Evolutionary conservation across 2,888 invertebrate genomes (phyloP).

Genomic region (Eudemis profundana): DNA sequence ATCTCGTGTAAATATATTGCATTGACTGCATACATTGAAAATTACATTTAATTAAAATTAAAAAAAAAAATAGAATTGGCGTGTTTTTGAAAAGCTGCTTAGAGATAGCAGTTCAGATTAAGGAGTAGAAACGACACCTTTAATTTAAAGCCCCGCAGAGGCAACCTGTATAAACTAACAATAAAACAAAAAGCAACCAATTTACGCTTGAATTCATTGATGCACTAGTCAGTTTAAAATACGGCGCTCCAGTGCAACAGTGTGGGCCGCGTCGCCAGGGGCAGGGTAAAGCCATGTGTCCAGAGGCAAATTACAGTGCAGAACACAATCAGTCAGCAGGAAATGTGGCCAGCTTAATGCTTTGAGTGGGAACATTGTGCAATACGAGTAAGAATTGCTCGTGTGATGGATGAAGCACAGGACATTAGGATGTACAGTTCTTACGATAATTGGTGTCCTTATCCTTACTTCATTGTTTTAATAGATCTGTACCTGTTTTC

Average conservation of each 20-base stretch:
- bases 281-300: slow-evolving; percentile 54
- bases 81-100: too few species aligned
- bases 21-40: too few species aligned
- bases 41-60: too few species aligned
- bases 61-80: too few species aligned
- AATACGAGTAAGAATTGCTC: slow-evolving; percentile 5
- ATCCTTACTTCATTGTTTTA: too few species aligned
- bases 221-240: slow-evolving; percentile 42
- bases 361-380: slow-evolving; percentile 42
- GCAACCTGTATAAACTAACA: too few species aligned
- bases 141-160: too few species aligned
- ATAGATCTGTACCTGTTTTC: too few species aligned
- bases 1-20: too few species aligned
- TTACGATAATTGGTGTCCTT: too few species aligned
- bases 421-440: background rate
- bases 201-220: background rate
- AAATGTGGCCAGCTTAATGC: slow-evolving; percentile 39
- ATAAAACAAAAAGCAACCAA: background rate
- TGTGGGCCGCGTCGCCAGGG: slow-evolving; percentile 47
- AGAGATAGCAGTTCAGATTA: too few species aligned
- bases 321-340: slow-evolving; percentile 41
- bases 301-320: slow-evolving; percentile 58
- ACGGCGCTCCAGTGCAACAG: slow-evolving; percentile 43
- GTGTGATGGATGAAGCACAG: slow-evolving; percentile 6
- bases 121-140: too few species aligned